Conservation (phyloP, 2,888 invertebrate genomes). For the Zygogramma bicolorata region DNA sequence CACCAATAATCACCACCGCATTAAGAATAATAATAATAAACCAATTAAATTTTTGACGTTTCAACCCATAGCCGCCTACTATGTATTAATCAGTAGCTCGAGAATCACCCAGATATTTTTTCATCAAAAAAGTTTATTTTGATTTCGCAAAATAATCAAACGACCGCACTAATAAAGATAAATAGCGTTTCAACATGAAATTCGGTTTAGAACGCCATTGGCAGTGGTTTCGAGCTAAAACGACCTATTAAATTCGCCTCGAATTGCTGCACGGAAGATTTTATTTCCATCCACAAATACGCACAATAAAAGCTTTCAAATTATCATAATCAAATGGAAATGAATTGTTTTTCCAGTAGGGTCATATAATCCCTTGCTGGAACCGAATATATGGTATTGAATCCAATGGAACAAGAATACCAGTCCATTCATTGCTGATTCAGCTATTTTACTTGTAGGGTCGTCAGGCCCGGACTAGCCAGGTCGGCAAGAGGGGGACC, state of each 20-base stretch:
- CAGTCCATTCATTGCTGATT: too few species aligned
- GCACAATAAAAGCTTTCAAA: neutral
- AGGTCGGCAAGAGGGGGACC: too few species aligned
- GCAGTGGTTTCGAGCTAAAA: neutral
- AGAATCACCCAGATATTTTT: neutral
- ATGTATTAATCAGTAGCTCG: neutral
- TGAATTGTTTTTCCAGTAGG: neutral
- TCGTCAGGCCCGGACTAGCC: too few species aligned
- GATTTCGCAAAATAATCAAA: neutral
- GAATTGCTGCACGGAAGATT: neutral
- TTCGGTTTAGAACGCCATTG: slow-evolving; percentile 4
- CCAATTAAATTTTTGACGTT: neutral
- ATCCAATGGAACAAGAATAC: too few species aligned
- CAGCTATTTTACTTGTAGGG: too few species aligned
- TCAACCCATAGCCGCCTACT: neutral
- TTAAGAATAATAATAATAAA: neutral
- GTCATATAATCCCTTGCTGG: too few species aligned
- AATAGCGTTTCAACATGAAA: slow-evolving; percentile 1
- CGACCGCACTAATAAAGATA: neutral
- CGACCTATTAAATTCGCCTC: slow-evolving; percentile 1
- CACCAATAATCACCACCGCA: neutral
- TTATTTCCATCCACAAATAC: neutral
- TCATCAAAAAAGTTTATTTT: slow-evolving; percentile 1
- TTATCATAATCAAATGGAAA: neutral
- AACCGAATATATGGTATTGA: too few species aligned